Conservation (phyloP, 30 jellyfish, hydroid and myxozoan genomes). For the Aurelia sp. region DNA sequence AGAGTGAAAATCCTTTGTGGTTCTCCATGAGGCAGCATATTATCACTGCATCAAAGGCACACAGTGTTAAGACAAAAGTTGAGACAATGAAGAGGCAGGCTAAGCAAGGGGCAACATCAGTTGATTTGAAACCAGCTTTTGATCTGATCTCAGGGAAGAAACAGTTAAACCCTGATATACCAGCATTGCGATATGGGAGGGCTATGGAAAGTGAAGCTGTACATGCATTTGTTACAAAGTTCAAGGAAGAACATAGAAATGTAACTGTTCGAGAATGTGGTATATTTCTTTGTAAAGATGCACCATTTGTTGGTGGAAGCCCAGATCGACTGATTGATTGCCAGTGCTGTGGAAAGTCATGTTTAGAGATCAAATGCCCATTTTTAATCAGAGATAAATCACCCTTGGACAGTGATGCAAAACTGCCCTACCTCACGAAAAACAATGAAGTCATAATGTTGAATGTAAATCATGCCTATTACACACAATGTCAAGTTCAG, state of each 20-base stretch:
- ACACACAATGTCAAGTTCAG: conserved; percentile 68
- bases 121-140: neutral
- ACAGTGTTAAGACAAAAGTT: conserved; percentile 28
- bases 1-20: neutral
- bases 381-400: neutral
- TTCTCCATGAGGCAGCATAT: conserved; percentile 21
- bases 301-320: conserved; percentile 69
- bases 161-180: conserved; percentile 25
- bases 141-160: conserved; percentile 36
- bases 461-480: conserved; percentile 16
- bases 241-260: too few species aligned
- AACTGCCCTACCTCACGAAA: neutral
- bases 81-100: conserved; percentile 14
- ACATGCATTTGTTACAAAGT: too few species aligned
- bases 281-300: conserved; percentile 12
- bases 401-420: conserved; percentile 8
- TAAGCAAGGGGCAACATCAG: neutral
- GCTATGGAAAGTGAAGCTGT: conserved; percentile 38
- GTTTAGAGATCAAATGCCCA: conserved; percentile 72
- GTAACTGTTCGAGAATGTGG: neutral
- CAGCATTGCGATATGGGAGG: conserved; percentile 71
- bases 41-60: conserved; percentile 64
- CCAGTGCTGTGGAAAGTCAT: conserved; percentile 34
- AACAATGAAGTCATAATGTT: neutral
- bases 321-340: conserved; percentile 35